Percentiles rank a stretch among this genome's conserved stretches.
phyloP scores from a whole-genome alignment of 2,888 invertebrate genomes.

The Eristalis intricaria region DNA sequence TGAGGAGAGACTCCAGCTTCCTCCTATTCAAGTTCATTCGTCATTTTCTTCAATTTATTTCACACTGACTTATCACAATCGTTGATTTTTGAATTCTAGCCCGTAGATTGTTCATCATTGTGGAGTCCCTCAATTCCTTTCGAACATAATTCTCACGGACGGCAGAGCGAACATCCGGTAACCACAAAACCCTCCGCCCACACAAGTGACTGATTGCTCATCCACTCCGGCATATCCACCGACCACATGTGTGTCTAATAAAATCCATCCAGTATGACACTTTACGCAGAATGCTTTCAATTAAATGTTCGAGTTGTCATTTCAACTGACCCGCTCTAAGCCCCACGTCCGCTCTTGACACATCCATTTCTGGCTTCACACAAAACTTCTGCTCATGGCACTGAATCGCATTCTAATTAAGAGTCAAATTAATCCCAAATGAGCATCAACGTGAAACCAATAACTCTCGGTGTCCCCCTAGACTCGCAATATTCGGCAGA shows the following conservation, averaged over 20 bases:
- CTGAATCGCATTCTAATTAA: conserved; percentile 55
- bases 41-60: no score
- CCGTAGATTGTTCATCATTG: no score
- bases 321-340: background rate
- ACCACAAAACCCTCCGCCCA: background rate
- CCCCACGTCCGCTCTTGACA: background rate
- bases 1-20: no score
- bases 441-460: conserved; percentile 30
- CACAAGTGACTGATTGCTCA: background rate
- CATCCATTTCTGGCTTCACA: background rate
- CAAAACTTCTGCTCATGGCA: background rate
- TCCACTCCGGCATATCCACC: background rate
- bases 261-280: background rate
- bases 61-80: no score
- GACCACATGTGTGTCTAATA: background rate
- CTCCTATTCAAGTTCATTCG: no score
- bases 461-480: conserved; percentile 5
- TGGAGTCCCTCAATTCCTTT: no score
- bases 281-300: background rate
- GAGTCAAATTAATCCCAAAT: conserved; percentile 36
- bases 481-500: conserved; percentile 15
- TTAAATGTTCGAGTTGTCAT: background rate
- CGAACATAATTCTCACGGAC: no score
- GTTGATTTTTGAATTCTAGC: no score
- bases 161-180: no score